These are phyloP conservation scores for Napeogenes sylphis DNA, from an alignment of 2,888 invertebrate genomes.

Conservation along the genomic window DNA sequence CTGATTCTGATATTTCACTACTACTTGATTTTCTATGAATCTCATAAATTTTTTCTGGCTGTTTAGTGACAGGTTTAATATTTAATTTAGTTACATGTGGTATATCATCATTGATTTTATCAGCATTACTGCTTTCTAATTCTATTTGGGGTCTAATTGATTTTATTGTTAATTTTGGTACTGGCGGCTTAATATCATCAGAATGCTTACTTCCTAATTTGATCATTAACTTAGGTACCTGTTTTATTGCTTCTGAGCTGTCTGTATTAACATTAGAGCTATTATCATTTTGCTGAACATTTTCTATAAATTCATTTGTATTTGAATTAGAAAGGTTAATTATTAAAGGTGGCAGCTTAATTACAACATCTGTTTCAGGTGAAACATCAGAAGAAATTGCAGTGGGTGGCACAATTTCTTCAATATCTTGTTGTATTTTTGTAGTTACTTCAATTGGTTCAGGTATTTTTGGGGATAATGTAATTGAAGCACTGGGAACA, in stretches of 20 bases:
- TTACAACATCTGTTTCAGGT: slow-evolving; percentile 9
- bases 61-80: slow-evolving; percentile 71
- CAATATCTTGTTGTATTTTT: not conserved
- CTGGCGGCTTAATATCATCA: slow-evolving; percentile 60
- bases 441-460: not conserved
- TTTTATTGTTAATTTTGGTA: slow-evolving; percentile 68
- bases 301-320: slow-evolving; percentile 31
- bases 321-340: slow-evolving; percentile 43
- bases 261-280: slow-evolving; percentile 32
- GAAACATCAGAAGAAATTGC: slow-evolving; percentile 2
- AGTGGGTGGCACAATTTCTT: slow-evolving; percentile 8
- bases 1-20: slow-evolving; percentile 75
- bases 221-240: slow-evolving; percentile 73
- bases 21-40: slow-evolving; percentile 70
- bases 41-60: slow-evolving; percentile 68
- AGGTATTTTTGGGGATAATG: not conserved
- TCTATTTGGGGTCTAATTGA: slow-evolving; percentile 49
- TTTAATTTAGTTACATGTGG: slow-evolving; percentile 66
- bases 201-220: slow-evolving; percentile 60
- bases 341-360: slow-evolving; percentile 38
- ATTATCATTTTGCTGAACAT: slow-evolving; percentile 32
- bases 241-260: slow-evolving; percentile 50
- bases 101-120: slow-evolving; percentile 51
- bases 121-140: slow-evolving; percentile 34
- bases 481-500: not conserved